These are phyloP conservation scores for Empidonax alnorum DNA, from an alignment of 2,113 vertebrate species.

Conservation along the genomic window DNA sequence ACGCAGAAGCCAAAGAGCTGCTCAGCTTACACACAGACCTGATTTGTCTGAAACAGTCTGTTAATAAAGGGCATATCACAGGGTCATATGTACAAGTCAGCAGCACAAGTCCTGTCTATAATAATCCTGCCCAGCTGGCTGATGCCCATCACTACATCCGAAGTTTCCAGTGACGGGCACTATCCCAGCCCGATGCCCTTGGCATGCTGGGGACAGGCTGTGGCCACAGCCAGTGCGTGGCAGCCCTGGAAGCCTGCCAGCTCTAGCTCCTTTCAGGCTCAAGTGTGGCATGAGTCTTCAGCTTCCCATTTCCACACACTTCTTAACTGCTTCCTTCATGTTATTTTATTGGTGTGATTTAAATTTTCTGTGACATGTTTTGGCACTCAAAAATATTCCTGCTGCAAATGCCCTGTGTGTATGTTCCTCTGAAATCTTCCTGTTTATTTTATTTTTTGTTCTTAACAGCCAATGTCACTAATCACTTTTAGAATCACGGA, in stretches of 20 bases:
- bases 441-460: neutral
- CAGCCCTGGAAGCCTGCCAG: neutral
- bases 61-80: accelerated
- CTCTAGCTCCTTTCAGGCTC: neutral
- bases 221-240: neutral
- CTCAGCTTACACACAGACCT: neutral
- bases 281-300: neutral
- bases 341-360: slow-evolving; percentile 21
- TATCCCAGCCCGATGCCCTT: accelerated
- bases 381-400: neutral
- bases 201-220: accelerated
- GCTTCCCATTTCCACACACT: slow-evolving; percentile 37
- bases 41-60: neutral
- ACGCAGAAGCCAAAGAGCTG: neutral
- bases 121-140: accelerated
- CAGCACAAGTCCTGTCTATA: accelerated
- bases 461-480: slow-evolving; percentile 5
- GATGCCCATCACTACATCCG: accelerated
- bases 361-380: slow-evolving; percentile 6
- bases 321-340: slow-evolving; percentile 43
- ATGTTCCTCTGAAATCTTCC: neutral
- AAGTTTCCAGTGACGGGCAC: neutral
- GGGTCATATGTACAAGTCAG: neutral
- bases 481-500: neutral
- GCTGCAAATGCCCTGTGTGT: neutral